Evolutionary conservation across 2,888 invertebrate species (phyloP).

Genomic region (Cybosia mesomella): DNA sequence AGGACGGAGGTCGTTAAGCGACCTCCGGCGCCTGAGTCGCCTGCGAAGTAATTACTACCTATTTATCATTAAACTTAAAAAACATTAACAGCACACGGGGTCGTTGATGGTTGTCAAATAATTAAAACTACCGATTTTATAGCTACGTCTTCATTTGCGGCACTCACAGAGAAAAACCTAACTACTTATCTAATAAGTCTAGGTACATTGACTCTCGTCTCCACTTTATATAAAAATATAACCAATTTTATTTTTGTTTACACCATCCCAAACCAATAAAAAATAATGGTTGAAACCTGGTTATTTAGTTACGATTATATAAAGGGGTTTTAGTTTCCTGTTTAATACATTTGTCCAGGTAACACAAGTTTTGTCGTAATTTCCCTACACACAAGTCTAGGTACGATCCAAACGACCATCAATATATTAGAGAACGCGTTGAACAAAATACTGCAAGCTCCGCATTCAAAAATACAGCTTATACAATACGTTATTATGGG

Average conservation of each 20-base stretch:
- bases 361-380: not conserved
- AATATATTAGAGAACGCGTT: conserved; percentile 20
- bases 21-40: no score
- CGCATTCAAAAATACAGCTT: conserved; percentile 17
- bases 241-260: no score
- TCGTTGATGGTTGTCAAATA: not conserved
- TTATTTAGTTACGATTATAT: no score
- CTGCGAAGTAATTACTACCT: no score
- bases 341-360: no score
- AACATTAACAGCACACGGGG: not conserved
- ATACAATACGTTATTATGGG: conserved; percentile 8
- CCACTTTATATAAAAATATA: not conserved
- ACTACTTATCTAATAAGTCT: not conserved
- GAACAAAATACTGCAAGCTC: conserved; percentile 23
- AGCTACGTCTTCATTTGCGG: not conserved
- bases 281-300: no score
- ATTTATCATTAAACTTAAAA: not conserved
- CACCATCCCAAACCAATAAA: no score
- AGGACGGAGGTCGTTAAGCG: no score
- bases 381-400: conserved; percentile 10
- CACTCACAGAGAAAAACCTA: not conserved
- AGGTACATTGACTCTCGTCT: not conserved
- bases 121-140: not conserved
- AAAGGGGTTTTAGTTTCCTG: no score
- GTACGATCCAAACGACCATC: not conserved